These are phyloP conservation scores for Hypocryptadius cinnamomeus DNA, from an alignment of 2,113 vertebrate genomes.

Conservation along the genomic window DNA sequence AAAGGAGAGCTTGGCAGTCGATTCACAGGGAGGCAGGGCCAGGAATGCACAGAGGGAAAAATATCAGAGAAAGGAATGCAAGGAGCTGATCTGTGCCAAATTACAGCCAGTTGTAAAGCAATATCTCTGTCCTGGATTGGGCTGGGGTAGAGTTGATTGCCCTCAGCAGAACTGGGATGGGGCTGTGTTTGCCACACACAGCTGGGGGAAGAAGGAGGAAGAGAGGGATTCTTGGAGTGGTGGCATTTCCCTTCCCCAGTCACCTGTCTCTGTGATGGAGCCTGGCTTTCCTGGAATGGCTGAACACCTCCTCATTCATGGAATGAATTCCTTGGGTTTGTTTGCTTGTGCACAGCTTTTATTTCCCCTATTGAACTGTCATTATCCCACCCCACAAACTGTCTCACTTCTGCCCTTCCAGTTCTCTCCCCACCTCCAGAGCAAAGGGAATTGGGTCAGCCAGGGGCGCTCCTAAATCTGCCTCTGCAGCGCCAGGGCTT, in stretches of 20 bases:
- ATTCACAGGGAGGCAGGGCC: not conserved
- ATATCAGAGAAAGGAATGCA: not conserved
- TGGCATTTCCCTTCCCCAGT: not conserved
- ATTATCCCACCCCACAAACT: accelerated
- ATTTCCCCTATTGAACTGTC: accelerated
- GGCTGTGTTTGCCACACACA: not conserved
- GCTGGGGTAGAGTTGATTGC: not conserved
- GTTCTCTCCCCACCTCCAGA: not conserved
- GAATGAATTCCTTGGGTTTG: not conserved
- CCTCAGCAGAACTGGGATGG: not conserved
- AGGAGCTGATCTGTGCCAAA: not conserved
- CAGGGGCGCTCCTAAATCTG: not conserved
- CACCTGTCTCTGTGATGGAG: accelerated
- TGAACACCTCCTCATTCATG: not conserved
- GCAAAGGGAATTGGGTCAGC: not conserved
- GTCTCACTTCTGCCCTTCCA: not conserved
- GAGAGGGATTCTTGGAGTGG: not conserved
- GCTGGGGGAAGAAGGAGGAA: not conserved
- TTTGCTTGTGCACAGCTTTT: not conserved
- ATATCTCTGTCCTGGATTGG: not conserved
- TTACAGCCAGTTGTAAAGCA: not conserved
- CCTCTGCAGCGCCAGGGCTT: not conserved
- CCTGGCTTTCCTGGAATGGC: not conserved
- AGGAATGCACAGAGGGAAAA: not conserved
- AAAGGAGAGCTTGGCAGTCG: not conserved